These are phyloP conservation scores for Cotesia glomerata DNA, from an alignment of 1,140 invertebrate genomes.

Conservation along the genomic window DNA sequence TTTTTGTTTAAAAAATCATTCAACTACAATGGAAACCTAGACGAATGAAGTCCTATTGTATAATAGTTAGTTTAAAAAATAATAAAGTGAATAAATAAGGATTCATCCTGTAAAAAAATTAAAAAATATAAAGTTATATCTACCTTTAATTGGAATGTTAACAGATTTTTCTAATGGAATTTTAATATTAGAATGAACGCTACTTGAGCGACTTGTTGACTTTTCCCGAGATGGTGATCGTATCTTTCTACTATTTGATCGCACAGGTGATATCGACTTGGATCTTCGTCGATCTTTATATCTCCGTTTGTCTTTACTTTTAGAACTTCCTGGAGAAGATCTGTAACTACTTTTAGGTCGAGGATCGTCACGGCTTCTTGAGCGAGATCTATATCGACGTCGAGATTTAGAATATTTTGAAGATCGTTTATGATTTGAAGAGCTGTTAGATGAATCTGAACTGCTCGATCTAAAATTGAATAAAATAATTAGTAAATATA, in stretches of 20 bases:
- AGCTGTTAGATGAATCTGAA: conserved; percentile 54
- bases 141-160: conserved; percentile 49
- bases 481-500: conserved; percentile 14
- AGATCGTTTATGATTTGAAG: conserved; percentile 49
- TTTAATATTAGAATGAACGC: conserved; percentile 55
- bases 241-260: conserved; percentile 42
- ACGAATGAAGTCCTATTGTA: no score
- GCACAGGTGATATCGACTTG: conserved; percentile 52
- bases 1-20: no score
- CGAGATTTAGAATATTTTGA: conserved; percentile 53
- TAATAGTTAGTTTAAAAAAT: no score
- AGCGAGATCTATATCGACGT: conserved; percentile 51
- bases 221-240: conserved; percentile 58
- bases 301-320: conserved; percentile 49
- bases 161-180: conserved; percentile 43
- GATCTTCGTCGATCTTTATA: conserved; percentile 45
- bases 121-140: not conserved
- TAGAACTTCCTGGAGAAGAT: conserved; percentile 50
- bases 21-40: no score
- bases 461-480: conserved; percentile 50
- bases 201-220: conserved; percentile 57
- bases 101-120: conserved; percentile 5
- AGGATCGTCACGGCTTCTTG: conserved; percentile 51
- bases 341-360: conserved; percentile 49
- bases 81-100: no score